Base-by-base conservation (phyloP, 2,888 invertebrate genomes). In the Synanthedon vespiformis region DNA sequence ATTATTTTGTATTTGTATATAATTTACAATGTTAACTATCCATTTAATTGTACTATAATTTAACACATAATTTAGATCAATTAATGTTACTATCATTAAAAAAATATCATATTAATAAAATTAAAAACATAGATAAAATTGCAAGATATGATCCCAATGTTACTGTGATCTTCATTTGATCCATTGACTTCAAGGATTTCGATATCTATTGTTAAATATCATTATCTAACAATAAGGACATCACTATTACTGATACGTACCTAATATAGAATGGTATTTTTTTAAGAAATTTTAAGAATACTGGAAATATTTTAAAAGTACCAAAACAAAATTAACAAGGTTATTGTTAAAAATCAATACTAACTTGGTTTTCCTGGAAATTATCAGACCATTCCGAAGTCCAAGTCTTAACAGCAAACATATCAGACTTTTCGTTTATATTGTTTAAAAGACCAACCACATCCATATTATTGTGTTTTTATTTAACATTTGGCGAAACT, bases 371-470 rank as follows among this genome's bases (percentile, higher is more conserved):
- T 61, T 87, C 83, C 72, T 88, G 84, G 62, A 87, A 79, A 69
- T 78, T 83, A 60, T 76, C 75, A 11, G 87, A 78, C 84, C 84
- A 85, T 56, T 87, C 82, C 4, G 84, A 74, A 55, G 84, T 86
- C 87, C 87, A 88, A 51, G 86, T 85, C 68, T 80, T 80, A 50
- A 87, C 80, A 40, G 83, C 84, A 64, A 85, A 86, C 84, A 86
- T 80, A 57, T 88, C 81, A 50, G 82, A 69, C 67, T 80, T 85
- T 50, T 84, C 85, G 59, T 85, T 75, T 58, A 83, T 84, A 68
- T 83, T 85, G 60, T 72, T 84, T 55, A 88, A 68, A 52, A 87
- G 70, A 52, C 82, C 83, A 55, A 87, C 81, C 16, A 86, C 83
- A 61, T 88, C 88, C 88, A 88, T 87, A 50, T 72, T 74, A 2